These are phyloP conservation scores for Trissonchulus latispiculum DNA, from an alignment of 2,888 invertebrate species.

Conservation along the genomic window DNA sequence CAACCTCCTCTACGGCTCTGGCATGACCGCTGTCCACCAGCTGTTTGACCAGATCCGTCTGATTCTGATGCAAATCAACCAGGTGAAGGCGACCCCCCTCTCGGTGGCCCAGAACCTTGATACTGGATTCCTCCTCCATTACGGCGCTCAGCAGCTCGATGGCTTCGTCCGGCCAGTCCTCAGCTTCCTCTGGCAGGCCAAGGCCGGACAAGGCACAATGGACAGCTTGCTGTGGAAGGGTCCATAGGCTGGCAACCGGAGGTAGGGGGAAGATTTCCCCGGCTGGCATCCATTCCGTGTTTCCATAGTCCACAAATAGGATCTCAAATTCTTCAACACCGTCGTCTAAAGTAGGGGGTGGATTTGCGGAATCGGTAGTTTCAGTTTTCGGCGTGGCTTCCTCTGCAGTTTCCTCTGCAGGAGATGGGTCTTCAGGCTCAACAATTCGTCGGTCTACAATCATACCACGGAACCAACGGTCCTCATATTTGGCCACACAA, in stretches of 20 bases:
- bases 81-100: background rate
- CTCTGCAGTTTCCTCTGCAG: no score
- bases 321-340: background rate
- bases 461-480: background rate
- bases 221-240: background rate
- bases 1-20: background rate
- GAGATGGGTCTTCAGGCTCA: no score
- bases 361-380: no score
- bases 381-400: no score
- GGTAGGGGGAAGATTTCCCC: background rate
- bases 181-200: background rate
- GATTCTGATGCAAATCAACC: background rate
- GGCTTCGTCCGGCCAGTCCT: background rate
- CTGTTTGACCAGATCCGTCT: background rate
- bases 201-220: background rate
- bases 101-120: background rate
- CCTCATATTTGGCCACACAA: background rate
- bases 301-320: slow-evolving; percentile 6
- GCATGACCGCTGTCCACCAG: background rate
- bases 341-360: no score
- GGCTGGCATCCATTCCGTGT: background rate
- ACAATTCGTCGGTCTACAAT: background rate
- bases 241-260: background rate
- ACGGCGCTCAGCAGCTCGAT: slow-evolving; percentile 1
- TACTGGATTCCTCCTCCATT: background rate